Conservation (phyloP, 2,113 vertebrate genomes). For the Ophiodon elongatus region DNA sequence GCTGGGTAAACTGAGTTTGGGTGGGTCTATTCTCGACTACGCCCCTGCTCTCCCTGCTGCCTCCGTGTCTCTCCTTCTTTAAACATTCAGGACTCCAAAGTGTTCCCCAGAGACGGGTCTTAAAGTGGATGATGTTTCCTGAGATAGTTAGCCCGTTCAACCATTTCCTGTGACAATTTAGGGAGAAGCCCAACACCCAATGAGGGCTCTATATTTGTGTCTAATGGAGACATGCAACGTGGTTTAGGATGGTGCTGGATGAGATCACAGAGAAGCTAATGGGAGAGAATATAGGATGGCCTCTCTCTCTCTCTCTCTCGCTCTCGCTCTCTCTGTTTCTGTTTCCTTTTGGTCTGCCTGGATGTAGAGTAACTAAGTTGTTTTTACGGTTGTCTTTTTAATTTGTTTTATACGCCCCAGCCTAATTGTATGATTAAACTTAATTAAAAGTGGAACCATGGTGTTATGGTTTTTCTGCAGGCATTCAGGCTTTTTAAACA, state of each 20-base stretch:
- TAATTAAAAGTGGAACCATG: not conserved
- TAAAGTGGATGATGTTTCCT: conserved; percentile 82
- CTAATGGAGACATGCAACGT: conserved; percentile 20
- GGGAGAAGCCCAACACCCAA: conserved; percentile 51
- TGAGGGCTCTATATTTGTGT: conserved; percentile 57
- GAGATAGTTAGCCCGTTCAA: conserved; percentile 71
- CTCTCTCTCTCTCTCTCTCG: not conserved
- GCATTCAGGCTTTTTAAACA: not conserved
- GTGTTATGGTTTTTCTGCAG: not conserved
- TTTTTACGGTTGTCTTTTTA: conserved; percentile 3
- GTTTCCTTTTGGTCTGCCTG: not conserved
- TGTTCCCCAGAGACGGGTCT: conserved; percentile 74
- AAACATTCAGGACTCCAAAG: conserved; percentile 70
- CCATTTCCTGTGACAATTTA: conserved; percentile 83
- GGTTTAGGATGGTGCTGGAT: conserved; percentile 23
- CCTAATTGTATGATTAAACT: conserved; percentile 11
- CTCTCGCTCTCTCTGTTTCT: not conserved
- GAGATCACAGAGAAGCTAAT: conserved; percentile 26
- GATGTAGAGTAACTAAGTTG: not conserved
- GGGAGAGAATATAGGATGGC: not conserved
- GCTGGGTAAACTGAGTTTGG: conserved; percentile 32
- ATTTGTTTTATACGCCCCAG: not conserved
- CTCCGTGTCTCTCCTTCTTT: conserved; percentile 57
- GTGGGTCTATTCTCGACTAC: conserved; percentile 51
- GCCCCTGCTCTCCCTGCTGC: conserved; percentile 20